Percentiles rank a stretch among this genome's conserved stretches.
Conservation (phyloP, 1,140 invertebrate genomes). For the Meloidogyne floridensis region DNA sequence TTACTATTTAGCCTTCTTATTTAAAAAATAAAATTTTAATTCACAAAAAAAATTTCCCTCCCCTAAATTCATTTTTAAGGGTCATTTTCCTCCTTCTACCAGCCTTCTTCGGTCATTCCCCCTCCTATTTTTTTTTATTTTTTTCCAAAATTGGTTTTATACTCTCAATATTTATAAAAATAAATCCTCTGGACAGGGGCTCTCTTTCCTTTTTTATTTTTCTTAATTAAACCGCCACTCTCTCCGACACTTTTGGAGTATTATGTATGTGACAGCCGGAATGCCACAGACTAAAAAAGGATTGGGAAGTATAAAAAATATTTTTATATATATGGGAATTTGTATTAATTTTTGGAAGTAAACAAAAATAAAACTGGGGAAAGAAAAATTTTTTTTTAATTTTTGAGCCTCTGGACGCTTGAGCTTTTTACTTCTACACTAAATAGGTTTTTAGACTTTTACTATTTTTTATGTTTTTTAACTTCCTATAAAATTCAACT, state of each 20-base stretch:
- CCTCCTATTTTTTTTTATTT: background rate
- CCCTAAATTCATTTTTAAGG: no score
- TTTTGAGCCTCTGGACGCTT: background rate
- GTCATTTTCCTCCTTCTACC: background rate
- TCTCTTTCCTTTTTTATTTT: background rate
- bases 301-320: background rate
- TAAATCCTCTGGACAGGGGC: constrained; percentile 1
- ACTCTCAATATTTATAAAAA: background rate
- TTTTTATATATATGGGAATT: background rate
- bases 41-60: no score
- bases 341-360: background rate
- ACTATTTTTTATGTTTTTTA: no score
- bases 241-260: background rate
- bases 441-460: no score
- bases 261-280: background rate
- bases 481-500: no score
- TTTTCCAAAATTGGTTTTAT: background rate
- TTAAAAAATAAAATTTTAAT: no score
- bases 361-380: background rate
- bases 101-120: background rate
- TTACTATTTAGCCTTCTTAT: no score
- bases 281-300: background rate
- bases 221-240: background rate
- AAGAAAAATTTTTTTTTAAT: background rate
- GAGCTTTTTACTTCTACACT: background rate